Evolutionary conservation across 2,888 invertebrate species (phyloP), one percentile per base, ranked within the genome.

Genomic region (Callosobruchus maculatus): DNA sequence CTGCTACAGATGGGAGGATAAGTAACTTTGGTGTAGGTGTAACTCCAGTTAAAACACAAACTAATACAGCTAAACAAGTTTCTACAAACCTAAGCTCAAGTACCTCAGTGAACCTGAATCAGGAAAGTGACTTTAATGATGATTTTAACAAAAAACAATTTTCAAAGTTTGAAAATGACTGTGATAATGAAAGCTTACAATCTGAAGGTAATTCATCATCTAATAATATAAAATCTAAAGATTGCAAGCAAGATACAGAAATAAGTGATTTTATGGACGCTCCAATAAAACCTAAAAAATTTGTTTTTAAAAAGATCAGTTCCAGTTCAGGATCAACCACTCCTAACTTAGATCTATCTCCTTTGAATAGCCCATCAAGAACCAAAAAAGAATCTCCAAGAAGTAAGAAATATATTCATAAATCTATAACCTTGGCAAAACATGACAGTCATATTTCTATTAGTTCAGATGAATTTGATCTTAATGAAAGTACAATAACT

Each of bases 221-320:
- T 30, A 30, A 9, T 30, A 30, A 9, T 30, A 9, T 9, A 30
- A 30, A 30, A 30, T 9, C 9, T 9, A 30, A 30, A 30, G 30
- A 30, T 30, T 5, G 4, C 30, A 30, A 9, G 30, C 30, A 30
- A 9, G 30, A 30, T 9, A 30, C 30, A 30, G 30, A 30, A 30
- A 5, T 30, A 30, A 5, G 3, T 30, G 30, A 30, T 30, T 30
- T 30, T 3, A 5, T 9, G 9, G 30, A 30, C 9, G 9, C 78
- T 26, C 49, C 75, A 21, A 73, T 77, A 49, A 79, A 74, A 70
- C 76, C 75, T 7, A 79, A 78, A 72, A 81, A 80, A 72, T 81
- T 81, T 74, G 74, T 71, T 31, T 82, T 81, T 70, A 81, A 79
- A 26, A 82, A 80, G 71, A 75, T 73, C n/a, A 21, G 71, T 31